Evolutionary conservation across 2,888 invertebrate species (phyloP).

Genomic region (Drosophila seclusa): DNA sequence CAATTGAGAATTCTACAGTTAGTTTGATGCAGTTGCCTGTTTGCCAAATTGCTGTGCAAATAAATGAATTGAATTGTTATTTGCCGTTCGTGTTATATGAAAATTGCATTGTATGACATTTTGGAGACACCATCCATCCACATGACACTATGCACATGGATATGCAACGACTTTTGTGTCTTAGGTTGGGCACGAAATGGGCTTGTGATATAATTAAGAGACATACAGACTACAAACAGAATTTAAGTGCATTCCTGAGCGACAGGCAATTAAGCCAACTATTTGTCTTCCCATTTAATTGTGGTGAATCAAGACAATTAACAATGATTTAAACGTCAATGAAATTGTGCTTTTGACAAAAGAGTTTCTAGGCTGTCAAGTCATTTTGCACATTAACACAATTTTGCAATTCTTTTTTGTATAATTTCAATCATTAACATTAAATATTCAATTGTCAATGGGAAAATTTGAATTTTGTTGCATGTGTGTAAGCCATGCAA

Average conservation of each 20-base stretch:
- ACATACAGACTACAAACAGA: slow-evolving; percentile 1
- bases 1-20: slow-evolving; percentile 44
- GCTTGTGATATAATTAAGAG: slow-evolving; percentile 2
- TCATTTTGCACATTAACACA: slow-evolving; percentile 10
- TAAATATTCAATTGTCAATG: slow-evolving; percentile 46
- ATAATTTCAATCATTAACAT: neutral
- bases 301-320: neutral
- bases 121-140: slow-evolving; percentile 5
- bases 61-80: slow-evolving; percentile 79
- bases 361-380: neutral
- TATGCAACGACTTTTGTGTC: slow-evolving; percentile 17
- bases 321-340: neutral
- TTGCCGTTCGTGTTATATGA: slow-evolving; percentile 72
- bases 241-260: neutral
- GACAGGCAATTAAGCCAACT: neutral
- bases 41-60: slow-evolving; percentile 67
- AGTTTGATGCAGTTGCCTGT: slow-evolving; percentile 44
- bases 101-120: slow-evolving; percentile 62
- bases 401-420: neutral
- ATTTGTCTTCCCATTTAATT: neutral
- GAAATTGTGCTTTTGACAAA: neutral
- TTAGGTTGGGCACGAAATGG: slow-evolving; percentile 9
- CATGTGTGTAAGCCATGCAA: slow-evolving; percentile 24
- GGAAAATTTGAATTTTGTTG: slow-evolving; percentile 22
- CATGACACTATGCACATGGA: slow-evolving; percentile 10